A percentile compares a stretch with the other conserved stretches of the same genome.
phyloP scores from a whole-genome alignment of 2,797 vertebrate genomes.

The Falco naumanni region DNA sequence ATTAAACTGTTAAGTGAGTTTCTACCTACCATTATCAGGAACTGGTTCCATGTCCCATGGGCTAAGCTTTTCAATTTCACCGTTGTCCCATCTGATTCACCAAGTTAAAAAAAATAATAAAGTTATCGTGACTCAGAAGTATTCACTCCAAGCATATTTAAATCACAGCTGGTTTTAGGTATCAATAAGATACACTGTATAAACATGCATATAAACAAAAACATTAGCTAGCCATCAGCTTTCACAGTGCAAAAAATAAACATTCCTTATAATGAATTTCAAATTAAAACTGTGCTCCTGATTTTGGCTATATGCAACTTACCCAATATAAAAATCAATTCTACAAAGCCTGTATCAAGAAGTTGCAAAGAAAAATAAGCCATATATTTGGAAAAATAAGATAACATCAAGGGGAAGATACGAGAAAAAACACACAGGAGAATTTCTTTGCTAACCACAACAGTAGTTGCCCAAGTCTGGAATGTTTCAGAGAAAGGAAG shows the following conservation, averaged over 20 bases:
- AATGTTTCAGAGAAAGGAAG: neutral
- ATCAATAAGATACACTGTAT: neutral
- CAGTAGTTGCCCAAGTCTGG: neutral
- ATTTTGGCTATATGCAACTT: neutral
- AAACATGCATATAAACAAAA: neutral
- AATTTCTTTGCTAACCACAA: neutral
- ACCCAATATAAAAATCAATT: neutral
- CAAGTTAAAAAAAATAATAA: neutral
- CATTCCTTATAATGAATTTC: neutral
- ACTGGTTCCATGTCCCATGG: conserved; percentile 98
- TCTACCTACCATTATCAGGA: conserved; percentile 88
- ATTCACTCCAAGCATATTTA: neutral
- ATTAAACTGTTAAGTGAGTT: neutral
- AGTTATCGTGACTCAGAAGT: neutral
- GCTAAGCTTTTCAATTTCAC: conserved; percentile 94
- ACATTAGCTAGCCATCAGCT: neutral
- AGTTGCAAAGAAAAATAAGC: neutral
- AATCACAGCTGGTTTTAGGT: neutral
- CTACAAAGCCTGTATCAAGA: neutral
- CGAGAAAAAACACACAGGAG: neutral
- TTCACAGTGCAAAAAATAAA: neutral
- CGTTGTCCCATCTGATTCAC: conserved; percentile 93
- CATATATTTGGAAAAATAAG: neutral
- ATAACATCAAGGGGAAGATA: neutral
- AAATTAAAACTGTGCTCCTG: neutral